phyloP scores from a whole-genome alignment of 2,797 vertebrate genomes.

The Macropus fuliginosus region DNA sequence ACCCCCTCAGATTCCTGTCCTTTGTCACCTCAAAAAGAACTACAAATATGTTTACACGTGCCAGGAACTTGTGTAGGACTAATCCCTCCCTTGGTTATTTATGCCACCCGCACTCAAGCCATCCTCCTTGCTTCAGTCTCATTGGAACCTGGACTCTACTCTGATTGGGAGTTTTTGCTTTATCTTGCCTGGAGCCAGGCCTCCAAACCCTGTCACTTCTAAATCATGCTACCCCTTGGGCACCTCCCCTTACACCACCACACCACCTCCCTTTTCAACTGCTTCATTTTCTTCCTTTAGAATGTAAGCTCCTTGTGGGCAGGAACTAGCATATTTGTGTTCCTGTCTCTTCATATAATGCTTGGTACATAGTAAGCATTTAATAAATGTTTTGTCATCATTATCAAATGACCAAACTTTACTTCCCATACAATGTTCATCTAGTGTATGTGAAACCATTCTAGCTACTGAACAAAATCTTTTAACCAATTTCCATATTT shows the following conservation, averaged over 20 bases:
- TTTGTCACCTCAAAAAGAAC: not conserved
- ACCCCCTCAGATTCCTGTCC: not conserved
- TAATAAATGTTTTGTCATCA: too few relatives aligned
- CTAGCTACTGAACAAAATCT: not conserved
- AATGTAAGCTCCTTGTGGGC: not conserved
- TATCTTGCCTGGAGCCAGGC: not conserved
- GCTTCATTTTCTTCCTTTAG: not conserved
- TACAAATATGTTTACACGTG: not conserved
- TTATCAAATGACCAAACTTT: not conserved
- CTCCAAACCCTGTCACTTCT: not conserved
- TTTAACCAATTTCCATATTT: not conserved
- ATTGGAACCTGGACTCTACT: not conserved
- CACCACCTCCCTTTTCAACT: not conserved
- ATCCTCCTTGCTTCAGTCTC: too few relatives aligned
- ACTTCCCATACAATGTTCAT: not conserved
- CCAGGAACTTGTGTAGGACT: not conserved
- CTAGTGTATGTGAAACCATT: not conserved
- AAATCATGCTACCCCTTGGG: not conserved
- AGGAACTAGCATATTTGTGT: not conserved
- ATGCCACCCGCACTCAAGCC: not conserved
- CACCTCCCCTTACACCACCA: too few relatives aligned
- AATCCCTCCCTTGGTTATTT: not conserved
- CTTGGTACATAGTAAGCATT: too few relatives aligned
- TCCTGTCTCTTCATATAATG: too few relatives aligned
- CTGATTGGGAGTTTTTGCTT: not conserved